A percentile compares a stretch with the other conserved stretches of the same genome.
Evolutionary conservation across 2,113 vertebrate genomes (phyloP).

Genomic region (Tetrax tetrax): DNA sequence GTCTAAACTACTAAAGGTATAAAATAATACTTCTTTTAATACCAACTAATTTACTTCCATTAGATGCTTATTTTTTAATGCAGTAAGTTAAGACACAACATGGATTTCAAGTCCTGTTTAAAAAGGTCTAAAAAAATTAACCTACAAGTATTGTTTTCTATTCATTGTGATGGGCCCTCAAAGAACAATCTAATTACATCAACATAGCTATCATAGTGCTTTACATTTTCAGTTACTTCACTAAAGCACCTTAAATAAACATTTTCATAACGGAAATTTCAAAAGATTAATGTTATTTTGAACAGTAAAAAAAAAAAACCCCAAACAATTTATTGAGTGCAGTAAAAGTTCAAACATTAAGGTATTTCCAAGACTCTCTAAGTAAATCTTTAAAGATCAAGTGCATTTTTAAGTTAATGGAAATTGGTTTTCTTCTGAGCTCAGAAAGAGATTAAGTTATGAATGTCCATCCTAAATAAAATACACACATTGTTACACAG

Average conservation of each 20-base stretch:
- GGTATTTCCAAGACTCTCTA: background rate
- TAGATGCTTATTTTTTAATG: background rate
- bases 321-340: background rate
- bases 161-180: background rate
- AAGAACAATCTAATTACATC: background rate
- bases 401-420: background rate
- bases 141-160: background rate
- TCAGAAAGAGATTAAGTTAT: background rate
- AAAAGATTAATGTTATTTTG: background rate
- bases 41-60: background rate
- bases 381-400: background rate
- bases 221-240: background rate
- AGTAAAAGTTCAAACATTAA: background rate
- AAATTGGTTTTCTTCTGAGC: background rate
- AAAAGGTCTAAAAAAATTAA: background rate
- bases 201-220: background rate
- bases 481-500: background rate
- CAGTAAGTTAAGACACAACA: background rate
- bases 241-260: background rate
- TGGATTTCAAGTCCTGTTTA: background rate
- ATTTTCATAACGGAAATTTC: background rate
- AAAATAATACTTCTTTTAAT: background rate
- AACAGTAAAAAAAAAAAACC: background rate
- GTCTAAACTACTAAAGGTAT: background rate
- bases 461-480: background rate